Conservation (phyloP, 2,113 vertebrate genomes). For the Dasypus novemcinctus region DNA sequence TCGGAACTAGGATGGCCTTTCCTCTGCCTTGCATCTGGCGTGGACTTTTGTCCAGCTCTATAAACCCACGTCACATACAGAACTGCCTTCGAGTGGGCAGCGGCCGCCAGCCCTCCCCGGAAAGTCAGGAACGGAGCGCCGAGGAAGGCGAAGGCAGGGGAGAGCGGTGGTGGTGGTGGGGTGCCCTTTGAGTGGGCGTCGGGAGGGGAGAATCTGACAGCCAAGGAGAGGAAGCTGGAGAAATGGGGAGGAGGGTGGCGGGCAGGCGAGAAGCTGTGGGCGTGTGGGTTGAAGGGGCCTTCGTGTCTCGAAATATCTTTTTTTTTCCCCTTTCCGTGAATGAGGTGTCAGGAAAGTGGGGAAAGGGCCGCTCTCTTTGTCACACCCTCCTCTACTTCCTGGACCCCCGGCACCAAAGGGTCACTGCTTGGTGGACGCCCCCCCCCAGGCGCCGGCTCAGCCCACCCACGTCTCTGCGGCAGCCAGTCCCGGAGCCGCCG, state of each 20-base stretch:
- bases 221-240: neutral
- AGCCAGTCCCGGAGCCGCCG: neutral
- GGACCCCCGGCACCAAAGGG: too few relatives aligned
- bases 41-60: neutral
- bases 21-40: neutral
- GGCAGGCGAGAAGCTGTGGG: neutral
- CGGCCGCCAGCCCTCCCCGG: neutral
- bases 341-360: neutral
- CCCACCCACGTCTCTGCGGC: neutral
- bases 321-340: neutral
- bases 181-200: neutral
- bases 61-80: conserved; percentile 22
- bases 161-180: neutral
- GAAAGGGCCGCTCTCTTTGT: neutral
- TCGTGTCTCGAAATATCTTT: neutral
- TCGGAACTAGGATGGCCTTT: neutral
- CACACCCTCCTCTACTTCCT: neutral
- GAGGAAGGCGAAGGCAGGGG: neutral
- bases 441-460: neutral
- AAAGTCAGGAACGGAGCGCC: neutral
- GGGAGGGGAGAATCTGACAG: neutral
- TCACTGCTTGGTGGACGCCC: neutral
- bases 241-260: neutral
- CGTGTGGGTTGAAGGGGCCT: neutral
- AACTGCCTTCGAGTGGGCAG: conserved; percentile 11